Evolutionary conservation across 2,113 vertebrate genomes (phyloP).

Genomic region (Lasiurus borealis): DNA sequence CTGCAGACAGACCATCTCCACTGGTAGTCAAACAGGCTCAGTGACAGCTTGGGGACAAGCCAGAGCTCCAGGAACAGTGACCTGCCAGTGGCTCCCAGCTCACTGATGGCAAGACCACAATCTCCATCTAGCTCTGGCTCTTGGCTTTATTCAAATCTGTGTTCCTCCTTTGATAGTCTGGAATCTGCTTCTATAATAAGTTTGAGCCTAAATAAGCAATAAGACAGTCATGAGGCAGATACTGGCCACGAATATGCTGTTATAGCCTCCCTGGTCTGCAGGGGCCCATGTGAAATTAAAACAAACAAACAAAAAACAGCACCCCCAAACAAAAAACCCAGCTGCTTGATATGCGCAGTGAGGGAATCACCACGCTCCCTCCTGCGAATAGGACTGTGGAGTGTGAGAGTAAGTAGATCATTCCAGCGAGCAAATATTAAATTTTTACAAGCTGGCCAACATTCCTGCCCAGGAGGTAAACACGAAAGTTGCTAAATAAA

Average conservation of each 20-base stretch:
- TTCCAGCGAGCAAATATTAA: background rate
- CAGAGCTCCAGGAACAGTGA: background rate
- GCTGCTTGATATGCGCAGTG: background rate
- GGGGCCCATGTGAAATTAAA: background rate
- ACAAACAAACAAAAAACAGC: background rate
- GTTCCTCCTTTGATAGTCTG: background rate
- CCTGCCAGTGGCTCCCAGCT: background rate
- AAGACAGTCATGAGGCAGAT: background rate
- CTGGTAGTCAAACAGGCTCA: background rate
- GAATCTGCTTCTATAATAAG: background rate
- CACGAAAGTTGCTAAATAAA: background rate
- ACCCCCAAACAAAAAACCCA: too few relatives aligned
- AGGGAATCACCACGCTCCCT: background rate
- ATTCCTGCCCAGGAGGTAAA: conserved; percentile 37
- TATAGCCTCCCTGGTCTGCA: background rate
- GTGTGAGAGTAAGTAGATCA: background rate
- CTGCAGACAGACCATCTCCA: background rate
- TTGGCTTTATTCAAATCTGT: background rate
- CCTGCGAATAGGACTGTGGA: background rate
- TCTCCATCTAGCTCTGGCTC: background rate
- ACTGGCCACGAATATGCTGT: background rate
- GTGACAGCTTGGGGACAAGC: background rate
- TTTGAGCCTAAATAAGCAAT: background rate
- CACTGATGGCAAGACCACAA: too few relatives aligned
- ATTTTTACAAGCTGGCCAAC: conserved; percentile 53